These are phyloP conservation scores for Pseudorhombus dupliciocellatus DNA, from an alignment of 2,113 vertebrate genomes.

Conservation along the genomic window DNA sequence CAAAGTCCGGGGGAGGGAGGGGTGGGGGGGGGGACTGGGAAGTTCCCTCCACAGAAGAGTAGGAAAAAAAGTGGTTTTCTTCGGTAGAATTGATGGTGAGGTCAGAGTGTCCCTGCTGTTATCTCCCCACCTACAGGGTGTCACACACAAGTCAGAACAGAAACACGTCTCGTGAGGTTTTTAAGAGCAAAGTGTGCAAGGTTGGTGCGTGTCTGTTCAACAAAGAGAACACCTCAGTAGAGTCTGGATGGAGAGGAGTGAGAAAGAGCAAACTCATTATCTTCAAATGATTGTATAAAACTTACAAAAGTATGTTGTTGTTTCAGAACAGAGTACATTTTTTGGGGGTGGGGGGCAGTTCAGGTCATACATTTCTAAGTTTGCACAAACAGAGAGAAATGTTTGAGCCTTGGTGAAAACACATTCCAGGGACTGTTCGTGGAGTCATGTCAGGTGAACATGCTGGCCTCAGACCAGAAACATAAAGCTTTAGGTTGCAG, in stretches of 20 bases:
- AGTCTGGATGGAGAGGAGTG: no score
- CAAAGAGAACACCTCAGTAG: no score
- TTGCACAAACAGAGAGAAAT: constrained; percentile 30
- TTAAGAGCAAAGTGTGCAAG: constrained; percentile 29
- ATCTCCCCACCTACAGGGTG: constrained; percentile 59
- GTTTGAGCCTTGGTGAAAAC: constrained; percentile 37
- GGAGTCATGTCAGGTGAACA: constrained; percentile 72
- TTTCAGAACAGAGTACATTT: background rate
- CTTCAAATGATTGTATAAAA: no score
- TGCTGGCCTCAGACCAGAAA: constrained; percentile 53
- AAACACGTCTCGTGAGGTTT: constrained; percentile 32
- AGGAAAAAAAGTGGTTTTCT: constrained; percentile 28
- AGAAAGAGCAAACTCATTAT: no score
- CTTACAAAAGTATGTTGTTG: no score
- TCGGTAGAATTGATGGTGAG: constrained; percentile 41
- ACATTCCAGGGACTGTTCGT: constrained; percentile 60
- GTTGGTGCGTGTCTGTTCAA: constrained; percentile 10
- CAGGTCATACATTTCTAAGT: background rate
- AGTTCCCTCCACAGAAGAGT: constrained; percentile 53
- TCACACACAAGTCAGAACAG: constrained; percentile 41
- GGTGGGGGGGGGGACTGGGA: constrained; percentile 37
- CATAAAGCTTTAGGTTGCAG: constrained; percentile 53
- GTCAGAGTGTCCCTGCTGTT: constrained; percentile 38
- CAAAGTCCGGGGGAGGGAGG: constrained; percentile 43
- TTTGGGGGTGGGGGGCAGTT: no score